Evolutionary conservation across 2,888 invertebrate genomes (phyloP).

Genomic region (Anticlea derivata): DNA sequence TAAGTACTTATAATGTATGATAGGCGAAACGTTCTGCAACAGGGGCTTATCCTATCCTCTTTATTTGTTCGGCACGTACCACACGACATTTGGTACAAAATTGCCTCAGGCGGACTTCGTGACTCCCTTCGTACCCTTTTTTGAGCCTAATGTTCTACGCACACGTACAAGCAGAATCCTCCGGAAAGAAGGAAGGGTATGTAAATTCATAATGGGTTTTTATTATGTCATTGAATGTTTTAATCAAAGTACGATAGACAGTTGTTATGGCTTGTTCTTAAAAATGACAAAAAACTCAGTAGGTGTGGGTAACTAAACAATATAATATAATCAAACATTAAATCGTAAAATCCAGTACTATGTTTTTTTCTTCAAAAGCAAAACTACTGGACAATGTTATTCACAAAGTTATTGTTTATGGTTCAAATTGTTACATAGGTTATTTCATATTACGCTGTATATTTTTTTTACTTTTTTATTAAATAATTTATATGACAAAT

Average conservation of each 20-base stretch:
- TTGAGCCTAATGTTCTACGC: constrained; percentile 69
- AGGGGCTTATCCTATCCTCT: constrained; percentile 71
- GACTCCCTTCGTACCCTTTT: constrained; percentile 68
- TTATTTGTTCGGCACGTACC: constrained; percentile 80
- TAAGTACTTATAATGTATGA: constrained; percentile 4
- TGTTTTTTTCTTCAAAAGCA: too few relatives aligned
- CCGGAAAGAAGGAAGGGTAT: constrained; percentile 53
- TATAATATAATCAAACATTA: too few relatives aligned
- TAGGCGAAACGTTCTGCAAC: constrained; percentile 27
- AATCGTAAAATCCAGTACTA: too few relatives aligned
- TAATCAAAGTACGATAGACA: constrained; percentile 30
- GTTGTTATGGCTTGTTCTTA: too few relatives aligned
- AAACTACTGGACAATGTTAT: too few relatives aligned
- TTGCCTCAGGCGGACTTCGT: constrained; percentile 79
- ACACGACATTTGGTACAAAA: constrained; percentile 81
- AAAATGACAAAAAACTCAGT: too few relatives aligned
- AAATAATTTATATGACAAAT: too few relatives aligned
- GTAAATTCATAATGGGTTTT: constrained; percentile 58
- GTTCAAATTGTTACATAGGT: too few relatives aligned
- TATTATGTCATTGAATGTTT: constrained; percentile 39
- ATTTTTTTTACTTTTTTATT: too few relatives aligned
- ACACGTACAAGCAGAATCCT: constrained; percentile 67
- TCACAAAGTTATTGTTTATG: too few relatives aligned
- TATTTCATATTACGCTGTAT: too few relatives aligned
- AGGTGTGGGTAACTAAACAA: too few relatives aligned